Base-by-base conservation (phyloP, 1,140 invertebrate species). In the Campodea augens region DNA sequence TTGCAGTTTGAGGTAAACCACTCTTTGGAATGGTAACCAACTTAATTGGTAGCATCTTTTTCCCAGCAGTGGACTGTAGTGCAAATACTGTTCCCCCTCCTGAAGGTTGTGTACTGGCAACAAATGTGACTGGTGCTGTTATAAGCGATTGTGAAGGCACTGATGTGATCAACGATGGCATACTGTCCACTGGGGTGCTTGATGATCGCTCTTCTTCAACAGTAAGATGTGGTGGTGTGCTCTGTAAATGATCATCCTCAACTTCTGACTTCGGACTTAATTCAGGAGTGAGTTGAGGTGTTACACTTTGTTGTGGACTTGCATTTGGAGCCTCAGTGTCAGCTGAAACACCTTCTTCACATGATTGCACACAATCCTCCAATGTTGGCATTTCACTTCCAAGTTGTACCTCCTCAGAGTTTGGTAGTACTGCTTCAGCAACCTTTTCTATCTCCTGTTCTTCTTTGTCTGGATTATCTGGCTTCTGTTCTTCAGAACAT, bases 21-120 rank as follows among this genome's bases (percentile, higher is more conserved):
- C 29, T 44, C 42, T 54, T 56, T 7, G 60, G 58, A 19, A 62
- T 27, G n/a, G 55, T 60, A 3, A 62, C 55, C 5, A 62, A 43
- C 41, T 61, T 60, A 25, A 62, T 58, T 5, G 60, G 60, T 20
- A 62, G 51, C 55, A 61, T 57, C 51, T 61, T 61, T 18, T 57
- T 48, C 13, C 55, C 45, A 41, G 47, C 44, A 23, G 52, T 43
- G 4, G 50, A 21, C 15, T 25, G 25, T 7, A 39, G 38, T 13
- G 39, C 42, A 22, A 38, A 7, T 7, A 20, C 18, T 39, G 18
- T 7, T 19, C n/a, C n/a, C n/a, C n/a, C n/a, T n/a, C n/a, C n/a
- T n/a, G n/a, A n/a, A n/a, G n/a, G n/a, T n/a, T n/a, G n/a, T n/a
- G n/a, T n/a, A n/a, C n/a, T n/a, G n/a, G n/a, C n/a, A n/a, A n/a